Percentiles rank a stretch among this genome's conserved stretches.
phyloP scores from a whole-genome alignment of 2,113 vertebrate genomes.

The Oreocharis arfaki region DNA sequence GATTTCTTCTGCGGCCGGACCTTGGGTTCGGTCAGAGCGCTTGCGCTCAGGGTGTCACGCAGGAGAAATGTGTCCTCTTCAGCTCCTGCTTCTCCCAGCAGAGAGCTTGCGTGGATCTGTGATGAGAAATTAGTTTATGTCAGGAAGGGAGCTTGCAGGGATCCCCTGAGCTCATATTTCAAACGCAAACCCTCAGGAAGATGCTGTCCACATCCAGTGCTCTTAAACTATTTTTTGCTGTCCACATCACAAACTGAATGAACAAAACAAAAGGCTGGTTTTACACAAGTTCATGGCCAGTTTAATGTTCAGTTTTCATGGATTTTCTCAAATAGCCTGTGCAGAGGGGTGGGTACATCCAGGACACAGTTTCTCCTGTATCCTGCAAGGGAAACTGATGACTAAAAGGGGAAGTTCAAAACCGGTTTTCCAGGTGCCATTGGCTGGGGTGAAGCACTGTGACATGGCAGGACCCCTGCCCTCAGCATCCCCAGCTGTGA shows the following conservation, averaged over 20 bases:
- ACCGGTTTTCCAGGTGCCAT: background rate
- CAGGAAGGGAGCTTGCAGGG: background rate
- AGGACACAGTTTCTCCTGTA: background rate
- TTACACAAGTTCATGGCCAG: background rate
- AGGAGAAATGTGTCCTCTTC: constrained; percentile 83
- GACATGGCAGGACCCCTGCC: background rate
- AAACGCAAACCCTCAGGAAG: background rate
- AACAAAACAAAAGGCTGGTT: background rate
- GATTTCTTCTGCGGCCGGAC: constrained; percentile 87
- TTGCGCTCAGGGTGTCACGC: constrained; percentile 76
- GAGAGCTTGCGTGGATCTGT: constrained; percentile 90
- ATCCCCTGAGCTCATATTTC: background rate
- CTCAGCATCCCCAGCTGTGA: background rate
- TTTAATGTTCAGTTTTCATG: background rate
- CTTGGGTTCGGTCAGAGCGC: constrained; percentile 81
- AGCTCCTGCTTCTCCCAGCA: constrained; percentile 84
- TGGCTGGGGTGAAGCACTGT: background rate
- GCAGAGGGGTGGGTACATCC: background rate
- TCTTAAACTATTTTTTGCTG: background rate
- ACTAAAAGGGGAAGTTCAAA: background rate
- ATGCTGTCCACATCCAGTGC: background rate
- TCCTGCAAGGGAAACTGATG: background rate
- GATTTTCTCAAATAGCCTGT: background rate
- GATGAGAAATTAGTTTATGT: background rate
- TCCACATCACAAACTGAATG: background rate